Percentiles rank a stretch among this genome's conserved stretches.
phyloP scores from a whole-genome alignment of 2,797 vertebrate genomes.

The Chelidonichthys spinosus region DNA sequence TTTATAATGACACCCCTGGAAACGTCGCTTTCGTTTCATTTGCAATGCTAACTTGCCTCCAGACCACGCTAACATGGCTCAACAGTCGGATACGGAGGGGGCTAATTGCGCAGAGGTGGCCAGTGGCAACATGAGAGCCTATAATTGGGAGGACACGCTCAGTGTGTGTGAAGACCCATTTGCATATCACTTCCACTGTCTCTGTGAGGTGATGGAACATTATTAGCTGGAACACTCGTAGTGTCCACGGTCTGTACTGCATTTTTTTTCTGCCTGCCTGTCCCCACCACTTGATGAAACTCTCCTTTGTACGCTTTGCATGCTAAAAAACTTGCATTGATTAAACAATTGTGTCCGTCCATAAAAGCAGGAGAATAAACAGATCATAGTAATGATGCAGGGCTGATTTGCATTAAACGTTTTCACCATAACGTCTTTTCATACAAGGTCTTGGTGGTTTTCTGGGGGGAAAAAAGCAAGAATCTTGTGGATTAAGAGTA shows the following conservation, averaged over 20 bases:
- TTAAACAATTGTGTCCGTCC: constrained; percentile 26
- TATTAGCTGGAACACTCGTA: constrained; percentile 69
- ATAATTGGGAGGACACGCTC: constrained; percentile 77
- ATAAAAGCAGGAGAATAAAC: background rate
- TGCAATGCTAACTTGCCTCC: constrained; percentile 74
- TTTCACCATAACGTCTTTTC: background rate
- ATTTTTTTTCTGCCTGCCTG: constrained; percentile 26
- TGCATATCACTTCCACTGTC: constrained; percentile 75
- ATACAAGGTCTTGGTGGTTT: background rate
- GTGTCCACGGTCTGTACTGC: constrained; percentile 39
- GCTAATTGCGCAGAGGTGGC: constrained; percentile 79
- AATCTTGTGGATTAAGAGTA: background rate
- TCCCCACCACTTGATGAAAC: constrained; percentile 11
- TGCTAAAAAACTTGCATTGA: constrained; percentile 14
- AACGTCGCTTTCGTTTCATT: constrained; percentile 73
- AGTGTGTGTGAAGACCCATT: constrained; percentile 74
- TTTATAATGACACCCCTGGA: constrained; percentile 75
- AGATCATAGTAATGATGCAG: constrained; percentile 17
- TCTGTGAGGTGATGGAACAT: constrained; percentile 71
- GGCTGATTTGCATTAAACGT: constrained; percentile 18
- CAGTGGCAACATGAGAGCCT: constrained; percentile 74
- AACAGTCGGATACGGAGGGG: constrained; percentile 60
- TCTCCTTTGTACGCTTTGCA: background rate
- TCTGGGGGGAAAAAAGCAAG: background rate
- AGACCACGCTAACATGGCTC: constrained; percentile 63